Conservation (phyloP, 2,888 invertebrate species). For the Phengaris arion region DNA sequence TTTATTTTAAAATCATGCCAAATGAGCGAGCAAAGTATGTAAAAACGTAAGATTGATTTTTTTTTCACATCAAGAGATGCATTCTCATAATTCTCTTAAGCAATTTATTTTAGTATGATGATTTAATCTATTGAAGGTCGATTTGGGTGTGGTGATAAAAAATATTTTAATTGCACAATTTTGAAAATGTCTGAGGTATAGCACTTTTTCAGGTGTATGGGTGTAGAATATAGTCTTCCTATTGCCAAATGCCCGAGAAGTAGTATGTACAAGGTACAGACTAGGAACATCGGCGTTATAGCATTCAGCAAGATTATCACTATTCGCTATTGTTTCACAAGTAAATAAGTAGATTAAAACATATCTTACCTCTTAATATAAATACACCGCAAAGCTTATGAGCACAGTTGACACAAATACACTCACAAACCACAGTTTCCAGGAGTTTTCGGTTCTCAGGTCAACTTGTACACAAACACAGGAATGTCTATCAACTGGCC, state of each 20-base stretch:
- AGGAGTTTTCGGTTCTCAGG: constrained; percentile 54
- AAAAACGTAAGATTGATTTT: background rate
- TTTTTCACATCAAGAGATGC: background rate
- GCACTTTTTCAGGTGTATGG: background rate
- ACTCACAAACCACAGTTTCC: constrained; percentile 63
- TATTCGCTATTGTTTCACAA: background rate
- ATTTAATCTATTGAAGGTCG: constrained; percentile 24
- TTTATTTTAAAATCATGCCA: background rate
- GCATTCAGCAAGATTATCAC: background rate
- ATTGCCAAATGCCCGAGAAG: background rate
- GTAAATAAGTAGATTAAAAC: background rate
- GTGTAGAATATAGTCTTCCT: background rate
- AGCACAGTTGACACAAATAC: constrained; percentile 63
- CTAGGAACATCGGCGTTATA: background rate
- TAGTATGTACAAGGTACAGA: background rate
- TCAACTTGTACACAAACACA: constrained; percentile 60
- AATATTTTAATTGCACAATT: background rate
- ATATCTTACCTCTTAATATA: constrained; percentile 53
- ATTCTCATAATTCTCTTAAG: background rate
- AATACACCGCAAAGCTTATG: constrained; percentile 53
- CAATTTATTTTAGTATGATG: constrained; percentile 19
- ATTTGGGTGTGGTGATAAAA: constrained; percentile 27
- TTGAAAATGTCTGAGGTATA: too few relatives aligned
- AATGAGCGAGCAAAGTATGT: background rate
- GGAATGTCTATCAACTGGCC: constrained; percentile 50